Percentiles rank a stretch among this genome's conserved stretches.
These are phyloP conservation scores for Cataglyphis rosenhaueri DNA, from an alignment of 2,888 invertebrate species.

Conservation along the genomic window DNA sequence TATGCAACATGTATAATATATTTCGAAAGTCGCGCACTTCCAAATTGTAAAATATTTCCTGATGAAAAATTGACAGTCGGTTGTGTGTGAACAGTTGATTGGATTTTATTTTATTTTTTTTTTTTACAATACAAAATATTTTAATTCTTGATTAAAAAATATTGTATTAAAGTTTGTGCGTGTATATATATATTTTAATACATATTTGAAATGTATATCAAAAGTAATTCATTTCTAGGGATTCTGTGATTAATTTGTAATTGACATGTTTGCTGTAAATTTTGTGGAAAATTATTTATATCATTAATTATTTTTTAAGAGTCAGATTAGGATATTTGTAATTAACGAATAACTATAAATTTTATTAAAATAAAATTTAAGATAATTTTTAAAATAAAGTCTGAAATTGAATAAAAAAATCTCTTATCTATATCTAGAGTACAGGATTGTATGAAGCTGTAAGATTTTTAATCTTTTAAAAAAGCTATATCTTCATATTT, in stretches of 20 bases:
- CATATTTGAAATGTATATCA: not conserved
- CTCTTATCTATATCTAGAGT: not conserved
- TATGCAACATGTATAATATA: not conserved
- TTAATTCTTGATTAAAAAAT: not conserved
- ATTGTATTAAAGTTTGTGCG: not conserved
- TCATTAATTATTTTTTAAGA: not conserved
- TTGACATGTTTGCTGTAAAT: not conserved
- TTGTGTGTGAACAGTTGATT: not conserved
- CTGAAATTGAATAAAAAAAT: not conserved
- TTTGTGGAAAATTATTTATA: not conserved
- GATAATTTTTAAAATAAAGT: not conserved
- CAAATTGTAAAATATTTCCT: not conserved
- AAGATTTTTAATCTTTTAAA: not conserved
- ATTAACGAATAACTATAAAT: not conserved
- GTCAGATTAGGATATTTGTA: not conserved
- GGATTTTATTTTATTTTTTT: not conserved
- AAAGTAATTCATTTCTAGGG: not conserved
- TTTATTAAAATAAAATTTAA: constrained; percentile 8
- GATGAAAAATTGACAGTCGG: not conserved
- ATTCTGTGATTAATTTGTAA: not conserved
- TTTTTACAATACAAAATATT: not conserved
- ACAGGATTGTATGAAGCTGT: not conserved
- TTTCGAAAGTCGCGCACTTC: not conserved
- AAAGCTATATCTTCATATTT: not conserved
- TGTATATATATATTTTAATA: not conserved